Conservation (phyloP, 2,888 invertebrate genomes). For the Aelia acuminata region DNA sequence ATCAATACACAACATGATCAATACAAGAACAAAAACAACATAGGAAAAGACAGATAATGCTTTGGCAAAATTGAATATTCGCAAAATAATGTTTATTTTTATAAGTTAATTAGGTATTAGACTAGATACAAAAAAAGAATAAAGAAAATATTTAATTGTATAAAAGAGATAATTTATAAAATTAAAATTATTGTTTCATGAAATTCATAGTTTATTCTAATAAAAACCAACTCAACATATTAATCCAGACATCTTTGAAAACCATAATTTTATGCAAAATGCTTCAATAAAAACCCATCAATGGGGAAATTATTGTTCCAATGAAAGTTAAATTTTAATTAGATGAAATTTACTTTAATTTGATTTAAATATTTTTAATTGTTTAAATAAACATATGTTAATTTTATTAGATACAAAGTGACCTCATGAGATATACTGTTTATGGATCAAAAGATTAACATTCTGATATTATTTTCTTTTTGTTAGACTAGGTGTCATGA, state of each 20-base stretch:
- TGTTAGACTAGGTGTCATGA: neutral
- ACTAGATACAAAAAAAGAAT: neutral
- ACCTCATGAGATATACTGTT: neutral
- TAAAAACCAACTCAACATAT: neutral
- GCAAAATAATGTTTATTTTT: neutral
- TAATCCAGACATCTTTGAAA: neutral
- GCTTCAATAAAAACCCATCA: neutral
- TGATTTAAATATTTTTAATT: neutral
- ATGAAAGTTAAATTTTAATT: neutral
- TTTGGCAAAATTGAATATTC: neutral
- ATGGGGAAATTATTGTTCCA: neutral
- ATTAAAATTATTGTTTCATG: neutral
- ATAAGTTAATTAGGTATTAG: neutral
- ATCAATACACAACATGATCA: constrained; percentile 69
- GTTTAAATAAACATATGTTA: constrained; percentile 24
- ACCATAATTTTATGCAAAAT: neutral
- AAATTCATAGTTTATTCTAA: neutral
- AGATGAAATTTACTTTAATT: neutral
- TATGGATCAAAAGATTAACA: neutral
- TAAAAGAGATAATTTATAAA: neutral
- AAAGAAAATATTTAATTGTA: neutral
- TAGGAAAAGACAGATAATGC: neutral
- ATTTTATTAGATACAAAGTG: neutral
- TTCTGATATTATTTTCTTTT: neutral
- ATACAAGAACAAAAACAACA: constrained; percentile 41